These are phyloP conservation scores for Sesia apiformis DNA, from an alignment of 2,888 invertebrate species.

Conservation along the genomic window DNA sequence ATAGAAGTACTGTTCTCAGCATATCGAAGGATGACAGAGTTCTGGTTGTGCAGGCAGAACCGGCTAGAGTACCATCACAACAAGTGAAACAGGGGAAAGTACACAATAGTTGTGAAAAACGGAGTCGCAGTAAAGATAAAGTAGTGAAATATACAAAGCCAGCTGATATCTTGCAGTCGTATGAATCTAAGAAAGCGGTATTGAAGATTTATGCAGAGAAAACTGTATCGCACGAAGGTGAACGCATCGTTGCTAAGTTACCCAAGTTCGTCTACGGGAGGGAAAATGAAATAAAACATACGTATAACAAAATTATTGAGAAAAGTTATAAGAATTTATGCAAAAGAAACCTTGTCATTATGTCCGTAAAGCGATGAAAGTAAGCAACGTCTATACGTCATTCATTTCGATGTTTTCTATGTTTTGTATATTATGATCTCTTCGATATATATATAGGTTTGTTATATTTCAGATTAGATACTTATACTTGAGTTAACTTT, in stretches of 20 bases:
- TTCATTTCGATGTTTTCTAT: too few species aligned
- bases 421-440: too few species aligned
- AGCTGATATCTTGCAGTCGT: constrained; percentile 43
- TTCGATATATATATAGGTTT: too few species aligned
- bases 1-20: not conserved
- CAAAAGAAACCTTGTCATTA: constrained; percentile 24
- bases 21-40: not conserved
- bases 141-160: constrained; percentile 4
- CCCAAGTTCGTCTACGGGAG: constrained; percentile 43
- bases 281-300: constrained; percentile 22
- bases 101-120: not conserved
- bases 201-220: constrained; percentile 51
- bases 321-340: constrained; percentile 11
- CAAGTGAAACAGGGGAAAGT: not conserved
- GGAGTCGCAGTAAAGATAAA: not conserved
- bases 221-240: constrained; percentile 21
- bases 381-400: too few species aligned
- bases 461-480: too few species aligned
- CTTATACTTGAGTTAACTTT: too few species aligned
- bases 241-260: constrained; percentile 39
- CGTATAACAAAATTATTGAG: not conserved
- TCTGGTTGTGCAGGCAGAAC: not conserved
- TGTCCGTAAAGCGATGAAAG: not conserved
- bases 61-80: not conserved
- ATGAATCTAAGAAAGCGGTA: constrained; percentile 55